Evolutionary conservation across 2,113 vertebrate species (phyloP), one percentile per base, ranked within the genome.

Genomic region (Crotalus viridis): DNA sequence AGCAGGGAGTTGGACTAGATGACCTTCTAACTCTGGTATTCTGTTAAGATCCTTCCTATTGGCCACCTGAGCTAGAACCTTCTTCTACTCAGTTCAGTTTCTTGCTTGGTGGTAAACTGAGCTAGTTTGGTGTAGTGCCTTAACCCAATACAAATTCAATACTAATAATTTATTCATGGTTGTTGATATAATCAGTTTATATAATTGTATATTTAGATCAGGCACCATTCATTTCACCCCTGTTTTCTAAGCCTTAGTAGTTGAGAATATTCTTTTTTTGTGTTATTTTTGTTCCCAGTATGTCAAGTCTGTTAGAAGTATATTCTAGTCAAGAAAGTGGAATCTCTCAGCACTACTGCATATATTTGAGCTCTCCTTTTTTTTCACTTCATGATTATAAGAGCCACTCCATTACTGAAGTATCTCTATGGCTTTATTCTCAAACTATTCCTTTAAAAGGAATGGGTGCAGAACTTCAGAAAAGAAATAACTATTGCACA

Each of bases 381-480:
- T 7, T 86, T 90, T 91, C 89, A 56, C 51, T 91, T 59, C 57
- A 88, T 91, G 85, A 93, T 93, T 89, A 93, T 46, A 86, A 91
- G 69, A 89, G 90, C 87, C 90, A 93, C 93, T 93, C 59, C 56
- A 93, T 89, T 91, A 86, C 51, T 89, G 33, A 88, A 93, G 39
- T 91, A 81, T n/a, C 90, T 91, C 28, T 26, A 55, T 90, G 69
- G n/a, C 10, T 87, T 12, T 9, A 91, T 0, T 0, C 5, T 85
- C 81, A 48, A 46, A 1, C 8, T 22, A 33, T 89, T 87, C 46
- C 22, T 48, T 48, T 89, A 91, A 93, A 95, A 51, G 2, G 52
- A 10, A 92, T 13, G 2, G 13, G 43, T 88, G 85, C 55, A 4
- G 86, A 91, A 12, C 4, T 56, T 5, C 15, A 74, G 39, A 19